Conservation (phyloP, 2,888 invertebrate species). For the Apamea anceps region DNA sequence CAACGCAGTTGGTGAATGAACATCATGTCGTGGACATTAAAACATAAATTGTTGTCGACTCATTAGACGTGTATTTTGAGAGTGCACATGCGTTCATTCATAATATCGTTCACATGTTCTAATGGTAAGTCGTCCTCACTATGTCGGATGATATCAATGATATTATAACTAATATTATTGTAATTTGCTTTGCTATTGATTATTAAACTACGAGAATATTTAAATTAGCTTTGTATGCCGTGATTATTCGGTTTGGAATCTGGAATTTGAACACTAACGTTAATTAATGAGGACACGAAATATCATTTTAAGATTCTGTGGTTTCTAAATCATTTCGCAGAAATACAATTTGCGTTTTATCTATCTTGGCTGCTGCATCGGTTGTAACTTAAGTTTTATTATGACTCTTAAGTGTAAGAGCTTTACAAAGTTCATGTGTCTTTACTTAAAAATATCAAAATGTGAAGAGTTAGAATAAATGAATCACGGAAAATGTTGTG, state of each 20-base stretch:
- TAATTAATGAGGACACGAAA: constrained; percentile 26
- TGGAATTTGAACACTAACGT: constrained; percentile 17
- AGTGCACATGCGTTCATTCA: constrained; percentile 81
- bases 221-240: constrained; percentile 2
- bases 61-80: constrained; percentile 77
- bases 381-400: constrained; percentile 1
- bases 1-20: constrained; percentile 67
- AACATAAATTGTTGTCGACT: constrained; percentile 72
- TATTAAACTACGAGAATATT: constrained; percentile 6
- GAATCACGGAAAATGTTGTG: too few species aligned
- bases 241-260: constrained; percentile 31
- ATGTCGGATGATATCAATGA: constrained; percentile 13
- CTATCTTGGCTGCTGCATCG: constrained; percentile 17
- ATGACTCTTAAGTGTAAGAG: not conserved
- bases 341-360: constrained; percentile 19
- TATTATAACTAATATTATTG: constrained; percentile 11
- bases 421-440: not conserved
- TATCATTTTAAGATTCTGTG: constrained; percentile 1
- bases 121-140: constrained; percentile 32
- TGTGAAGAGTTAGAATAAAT: not conserved
- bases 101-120: constrained; percentile 68
- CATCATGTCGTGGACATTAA: constrained; percentile 68
- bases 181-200: constrained; percentile 24
- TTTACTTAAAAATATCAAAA: not conserved
- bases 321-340: not conserved